Evolutionary conservation across 2,797 vertebrate genomes (phyloP), one percentile per base, ranked within the genome.

Genomic region (Bovichtus diacanthus): DNA sequence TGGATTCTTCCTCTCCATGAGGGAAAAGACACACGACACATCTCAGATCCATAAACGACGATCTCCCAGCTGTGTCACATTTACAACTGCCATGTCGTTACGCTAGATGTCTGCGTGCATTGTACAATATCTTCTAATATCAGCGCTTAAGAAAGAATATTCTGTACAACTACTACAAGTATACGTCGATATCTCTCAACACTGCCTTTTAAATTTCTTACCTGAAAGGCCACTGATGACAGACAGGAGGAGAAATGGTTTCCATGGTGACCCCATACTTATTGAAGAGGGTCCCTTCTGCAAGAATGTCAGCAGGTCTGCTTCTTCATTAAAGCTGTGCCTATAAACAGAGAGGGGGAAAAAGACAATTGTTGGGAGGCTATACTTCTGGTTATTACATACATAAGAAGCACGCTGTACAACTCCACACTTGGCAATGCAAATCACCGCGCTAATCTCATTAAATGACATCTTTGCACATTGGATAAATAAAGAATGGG

Each of bases 211-310:
- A 36, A 64, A 79, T 90, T 65, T 75, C 93, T 93, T 97, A 99
- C 98, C 97, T 97, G 97, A 96, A 95, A 98, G 95, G 94, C 92
- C 95, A 84, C 94, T 95, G 90, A 96, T 94, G 92, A 97, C 82
- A 88, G 96, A 97, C 91, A 99, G 93, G 90, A 97, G 87, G 70
- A 98, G 93, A 92, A 97, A 90, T 77, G 96, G 93, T 97, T 95
- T 97, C 98, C 97, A 97, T 94, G 95, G 95, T 92, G 95, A 97
- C 96, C 94, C 95, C 98, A 99, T 99, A 90, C 87, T 97, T 93
- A 90, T 92, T 94, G 81, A 70, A 90, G 84, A 93, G 95, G 94
- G 93, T 94, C 93, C 90, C 91, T 92, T 93, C 91, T 87, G 84
- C 80, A 83, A 77, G 81, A 91, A 86, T 90, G 93, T 95, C 95